Conservation (phyloP, 2,888 invertebrate genomes). For the Tinea pellionella region DNA sequence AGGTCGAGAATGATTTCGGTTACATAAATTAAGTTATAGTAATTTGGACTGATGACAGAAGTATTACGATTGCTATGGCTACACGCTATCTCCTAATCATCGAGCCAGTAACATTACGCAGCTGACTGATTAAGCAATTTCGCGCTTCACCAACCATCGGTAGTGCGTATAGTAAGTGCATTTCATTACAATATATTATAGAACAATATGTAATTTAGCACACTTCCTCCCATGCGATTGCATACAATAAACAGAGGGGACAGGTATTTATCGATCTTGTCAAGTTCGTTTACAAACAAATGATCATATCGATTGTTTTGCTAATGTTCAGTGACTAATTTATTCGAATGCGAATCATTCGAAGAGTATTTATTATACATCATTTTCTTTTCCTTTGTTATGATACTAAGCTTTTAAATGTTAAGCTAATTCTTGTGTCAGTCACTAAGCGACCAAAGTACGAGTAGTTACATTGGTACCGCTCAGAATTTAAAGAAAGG, state of each 20-base stretch:
- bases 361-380: background rate
- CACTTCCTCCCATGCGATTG: constrained; percentile 15
- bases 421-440: too few relatives aligned
- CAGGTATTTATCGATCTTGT: constrained; percentile 37
- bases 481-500: too few relatives aligned
- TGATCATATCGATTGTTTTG: constrained; percentile 16
- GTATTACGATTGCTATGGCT: background rate
- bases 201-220: constrained; percentile 57
- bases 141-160: constrained; percentile 43
- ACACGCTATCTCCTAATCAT: constrained; percentile 39
- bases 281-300: constrained; percentile 25
- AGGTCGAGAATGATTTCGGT: too few relatives aligned
- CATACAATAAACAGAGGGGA: constrained; percentile 21
- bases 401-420: too few relatives aligned
- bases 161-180: constrained; percentile 38
- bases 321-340: constrained; percentile 11
- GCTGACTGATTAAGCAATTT: constrained; percentile 64
- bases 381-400: too few relatives aligned
- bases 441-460: too few relatives aligned
- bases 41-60: background rate
- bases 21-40: too few relatives aligned
- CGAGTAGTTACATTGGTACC: too few relatives aligned
- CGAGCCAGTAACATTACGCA: constrained; percentile 43
- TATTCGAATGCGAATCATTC: background rate
- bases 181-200: constrained; percentile 59